Evolutionary conservation across 2,888 invertebrate species (phyloP).

Genomic region (Pammene aurita): DNA sequence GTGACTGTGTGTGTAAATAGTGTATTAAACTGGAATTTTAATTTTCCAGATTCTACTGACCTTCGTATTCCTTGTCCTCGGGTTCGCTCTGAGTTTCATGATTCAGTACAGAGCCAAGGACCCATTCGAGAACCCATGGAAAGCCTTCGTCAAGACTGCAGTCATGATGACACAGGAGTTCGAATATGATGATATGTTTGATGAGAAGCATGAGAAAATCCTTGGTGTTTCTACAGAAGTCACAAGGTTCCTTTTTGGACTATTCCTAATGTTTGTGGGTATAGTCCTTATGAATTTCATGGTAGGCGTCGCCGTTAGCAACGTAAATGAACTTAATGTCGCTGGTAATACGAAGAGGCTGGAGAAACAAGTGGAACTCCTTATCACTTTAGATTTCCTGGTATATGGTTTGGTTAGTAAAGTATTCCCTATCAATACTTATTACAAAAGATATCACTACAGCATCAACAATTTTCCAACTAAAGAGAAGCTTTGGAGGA

Average conservation of each 20-base stretch:
- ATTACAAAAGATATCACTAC: conserved; percentile 37
- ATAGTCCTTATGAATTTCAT: conserved; percentile 68
- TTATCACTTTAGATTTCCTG: conserved; percentile 53
- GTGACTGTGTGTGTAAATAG: too few species aligned
- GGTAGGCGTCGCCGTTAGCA: conserved; percentile 67
- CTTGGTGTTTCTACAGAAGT: conserved; percentile 25
- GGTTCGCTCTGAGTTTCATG: conserved; percentile 82
- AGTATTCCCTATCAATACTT: conserved; percentile 36
- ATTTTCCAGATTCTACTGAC: conserved; percentile 73
- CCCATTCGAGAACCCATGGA: conserved; percentile 80
- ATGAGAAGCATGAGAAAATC: conserved; percentile 56
- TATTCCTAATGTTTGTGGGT: conserved; percentile 62
- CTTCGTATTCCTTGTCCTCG: conserved; percentile 78
- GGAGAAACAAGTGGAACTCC: conserved; percentile 62
- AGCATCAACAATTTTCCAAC: conserved; percentile 38
- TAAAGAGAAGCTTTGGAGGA: conserved; percentile 37
- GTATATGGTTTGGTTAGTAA: conserved; percentile 45
- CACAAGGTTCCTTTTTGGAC: conserved; percentile 25
- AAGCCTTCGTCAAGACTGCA: conserved; percentile 80
- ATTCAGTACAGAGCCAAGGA: conserved; percentile 79
- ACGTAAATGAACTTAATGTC: conserved; percentile 62
- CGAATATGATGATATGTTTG: conserved; percentile 79
- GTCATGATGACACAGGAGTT: conserved; percentile 86
- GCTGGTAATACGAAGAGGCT: conserved; percentile 62
- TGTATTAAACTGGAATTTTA: background rate